phyloP scores from a whole-genome alignment of 2,113 vertebrate genomes.

The Clarias batrachus region DNA sequence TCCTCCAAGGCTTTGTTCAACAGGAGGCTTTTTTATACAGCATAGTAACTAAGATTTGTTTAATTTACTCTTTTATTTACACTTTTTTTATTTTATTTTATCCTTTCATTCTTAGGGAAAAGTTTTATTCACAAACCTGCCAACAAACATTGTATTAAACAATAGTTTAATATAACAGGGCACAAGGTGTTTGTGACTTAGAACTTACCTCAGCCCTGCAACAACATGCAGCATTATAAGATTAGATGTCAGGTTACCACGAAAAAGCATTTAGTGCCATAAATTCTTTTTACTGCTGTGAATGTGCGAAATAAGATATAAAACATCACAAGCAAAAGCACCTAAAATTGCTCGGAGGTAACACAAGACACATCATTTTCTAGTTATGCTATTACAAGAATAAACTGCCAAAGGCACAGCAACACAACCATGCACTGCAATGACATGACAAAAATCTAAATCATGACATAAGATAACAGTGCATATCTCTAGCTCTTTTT shows the following conservation, averaged over 20 bases:
- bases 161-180: slow-evolving; percentile 3
- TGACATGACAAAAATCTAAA: not conserved
- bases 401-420: not conserved
- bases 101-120: slow-evolving; percentile 8
- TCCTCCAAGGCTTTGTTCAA: slow-evolving; percentile 28
- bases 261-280: not conserved
- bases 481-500: not conserved
- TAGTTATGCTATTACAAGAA: not conserved
- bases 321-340: not conserved
- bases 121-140: slow-evolving; percentile 25
- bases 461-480: not conserved
- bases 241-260: not conserved
- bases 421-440: not conserved
- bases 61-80: not conserved
- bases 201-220: not conserved
- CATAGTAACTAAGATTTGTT: slow-evolving; percentile 21
- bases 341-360: not conserved
- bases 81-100: not conserved
- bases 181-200: not conserved
- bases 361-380: not conserved
- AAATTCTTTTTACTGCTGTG: not conserved
- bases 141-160: not conserved
- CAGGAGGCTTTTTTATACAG: slow-evolving; percentile 50
- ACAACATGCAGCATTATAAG: not conserved
- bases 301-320: not conserved